Evolutionary conservation across 2,888 invertebrate genomes (phyloP).

Genomic region (Eulithis testata): DNA sequence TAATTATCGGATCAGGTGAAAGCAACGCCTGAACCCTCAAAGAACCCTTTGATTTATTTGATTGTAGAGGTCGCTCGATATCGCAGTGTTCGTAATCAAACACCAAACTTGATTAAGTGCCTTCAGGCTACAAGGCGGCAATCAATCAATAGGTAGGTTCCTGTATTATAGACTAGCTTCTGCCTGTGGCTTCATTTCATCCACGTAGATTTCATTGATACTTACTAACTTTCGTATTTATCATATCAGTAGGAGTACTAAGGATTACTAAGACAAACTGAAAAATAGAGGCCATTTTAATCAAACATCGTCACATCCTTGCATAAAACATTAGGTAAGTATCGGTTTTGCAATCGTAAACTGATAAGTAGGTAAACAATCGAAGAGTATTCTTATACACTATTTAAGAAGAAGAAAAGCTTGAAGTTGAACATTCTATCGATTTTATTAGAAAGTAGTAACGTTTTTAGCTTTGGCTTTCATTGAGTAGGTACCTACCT

Average conservation of each 20-base stretch:
- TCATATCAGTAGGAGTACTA: too few relatives aligned
- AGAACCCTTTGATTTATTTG: constrained; percentile 18
- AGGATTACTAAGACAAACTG: too few relatives aligned
- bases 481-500: too few relatives aligned
- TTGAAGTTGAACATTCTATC: constrained; percentile 50
- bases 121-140: not conserved
- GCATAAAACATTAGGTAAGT: constrained; percentile 15
- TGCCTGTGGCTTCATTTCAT: too few relatives aligned
- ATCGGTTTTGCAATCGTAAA: constrained; percentile 7
- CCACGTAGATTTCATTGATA: too few relatives aligned
- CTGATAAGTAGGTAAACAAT: constrained; percentile 17
- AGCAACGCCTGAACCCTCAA: constrained; percentile 7
- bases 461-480: constrained; percentile 1
- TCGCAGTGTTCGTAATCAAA: constrained; percentile 5
- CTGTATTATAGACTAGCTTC: not conserved
- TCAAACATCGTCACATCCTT: not conserved
- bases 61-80: not conserved
- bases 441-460: constrained; percentile 47
- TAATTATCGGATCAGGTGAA: constrained; percentile 4
- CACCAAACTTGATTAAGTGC: constrained; percentile 8
- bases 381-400: constrained; percentile 24
- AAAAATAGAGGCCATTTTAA: not conserved
- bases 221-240: too few relatives aligned
- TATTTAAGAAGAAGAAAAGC: constrained; percentile 27
- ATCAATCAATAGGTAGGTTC: not conserved